These are phyloP conservation scores for Ectobius pallidus DNA, from an alignment of 2,888 invertebrate species.

Conservation along the genomic window DNA sequence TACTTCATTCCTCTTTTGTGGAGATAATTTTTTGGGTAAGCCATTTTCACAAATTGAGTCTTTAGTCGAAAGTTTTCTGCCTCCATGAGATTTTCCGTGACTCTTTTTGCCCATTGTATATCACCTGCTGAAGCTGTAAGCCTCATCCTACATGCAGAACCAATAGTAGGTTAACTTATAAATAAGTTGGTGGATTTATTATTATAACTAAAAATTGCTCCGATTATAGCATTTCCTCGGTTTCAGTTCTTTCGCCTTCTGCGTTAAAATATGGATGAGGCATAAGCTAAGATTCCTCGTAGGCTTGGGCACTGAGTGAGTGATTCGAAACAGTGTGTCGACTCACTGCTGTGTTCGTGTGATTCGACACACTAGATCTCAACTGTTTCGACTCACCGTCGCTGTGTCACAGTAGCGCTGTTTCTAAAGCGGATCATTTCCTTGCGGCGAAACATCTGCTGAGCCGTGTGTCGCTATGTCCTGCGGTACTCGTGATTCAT, in stretches of 20 bases:
- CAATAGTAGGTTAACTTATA: neutral
- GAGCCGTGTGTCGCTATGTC: too few species aligned
- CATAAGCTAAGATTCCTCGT: neutral
- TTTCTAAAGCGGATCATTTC: too few species aligned
- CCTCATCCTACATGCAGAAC: slow-evolving; percentile 10
- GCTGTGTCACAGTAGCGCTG: too few species aligned
- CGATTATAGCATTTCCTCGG: neutral
- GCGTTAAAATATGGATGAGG: too few species aligned
- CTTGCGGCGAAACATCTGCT: too few species aligned
- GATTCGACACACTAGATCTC: neutral
- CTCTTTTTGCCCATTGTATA: slow-evolving; percentile 40
- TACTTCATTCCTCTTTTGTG: slow-evolving; percentile 63
- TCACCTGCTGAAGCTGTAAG: neutral
- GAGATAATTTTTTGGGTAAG: slow-evolving; percentile 50
- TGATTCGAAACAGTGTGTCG: too few species aligned
- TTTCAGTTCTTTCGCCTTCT: neutral
- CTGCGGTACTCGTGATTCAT: too few species aligned
- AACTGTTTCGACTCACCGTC: neutral
- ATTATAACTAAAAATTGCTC: slow-evolving; percentile 5
- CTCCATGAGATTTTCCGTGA: slow-evolving; percentile 38
- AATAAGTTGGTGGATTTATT: neutral
- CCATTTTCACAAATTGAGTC: neutral
- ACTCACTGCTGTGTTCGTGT: too few species aligned
- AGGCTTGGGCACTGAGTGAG: neutral
- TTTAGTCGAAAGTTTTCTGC: slow-evolving; percentile 23